Evolutionary conservation across 1,140 invertebrate species (phyloP).

Genomic region (Nomia melanderi): DNA sequence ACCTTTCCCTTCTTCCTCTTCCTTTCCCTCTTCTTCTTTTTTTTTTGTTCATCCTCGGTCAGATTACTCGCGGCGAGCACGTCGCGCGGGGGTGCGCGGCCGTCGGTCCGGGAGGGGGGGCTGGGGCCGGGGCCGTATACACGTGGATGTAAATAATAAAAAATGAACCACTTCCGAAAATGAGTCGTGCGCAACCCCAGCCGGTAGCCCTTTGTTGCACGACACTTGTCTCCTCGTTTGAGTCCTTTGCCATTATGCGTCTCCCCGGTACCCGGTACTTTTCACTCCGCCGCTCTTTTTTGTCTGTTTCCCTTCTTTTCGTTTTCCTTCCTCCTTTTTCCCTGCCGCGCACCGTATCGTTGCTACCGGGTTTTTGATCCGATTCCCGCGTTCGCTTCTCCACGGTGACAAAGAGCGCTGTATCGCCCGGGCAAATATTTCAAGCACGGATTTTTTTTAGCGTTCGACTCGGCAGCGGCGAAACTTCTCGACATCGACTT

Average conservation of each 20-base stretch:
- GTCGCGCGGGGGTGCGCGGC: background rate
- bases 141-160: slow-evolving; percentile 53
- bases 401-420: background rate
- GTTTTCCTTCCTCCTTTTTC: background rate
- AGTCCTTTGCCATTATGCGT: slow-evolving; percentile 40
- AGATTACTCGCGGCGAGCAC: background rate
- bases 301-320: background rate
- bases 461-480: too few relatives aligned
- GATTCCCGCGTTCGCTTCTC: background rate
- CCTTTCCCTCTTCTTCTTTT: background rate
- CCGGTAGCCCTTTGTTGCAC: slow-evolving; percentile 31
- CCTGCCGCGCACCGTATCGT: background rate
- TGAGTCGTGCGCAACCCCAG: slow-evolving; percentile 44
- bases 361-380: slow-evolving; percentile 26
- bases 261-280: slow-evolving; percentile 2
- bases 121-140: background rate
- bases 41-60: background rate
- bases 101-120: background rate
- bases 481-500: too few relatives aligned
- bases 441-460: too few relatives aligned
- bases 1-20: background rate
- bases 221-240: slow-evolving; percentile 53
- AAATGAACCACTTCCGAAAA: slow-evolving; percentile 60
- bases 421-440: background rate
- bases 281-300: background rate